Evolutionary conservation across 1,140 invertebrate genomes (phyloP).

Genomic region (Drosophila ambigua): DNA sequence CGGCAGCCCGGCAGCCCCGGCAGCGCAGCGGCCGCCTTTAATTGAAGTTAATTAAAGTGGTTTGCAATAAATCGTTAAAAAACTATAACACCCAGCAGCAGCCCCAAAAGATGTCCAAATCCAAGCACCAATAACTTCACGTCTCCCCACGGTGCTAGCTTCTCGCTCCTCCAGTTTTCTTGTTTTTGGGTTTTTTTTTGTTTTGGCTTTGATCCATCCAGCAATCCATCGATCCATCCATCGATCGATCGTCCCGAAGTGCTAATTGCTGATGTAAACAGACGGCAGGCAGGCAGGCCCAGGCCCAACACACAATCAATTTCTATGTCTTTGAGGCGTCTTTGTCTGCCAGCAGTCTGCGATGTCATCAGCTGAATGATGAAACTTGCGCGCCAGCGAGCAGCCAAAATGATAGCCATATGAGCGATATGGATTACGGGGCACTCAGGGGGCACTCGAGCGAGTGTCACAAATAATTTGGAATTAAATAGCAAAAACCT

Average conservation of each 20-base stretch:
- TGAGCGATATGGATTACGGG: too few relatives aligned
- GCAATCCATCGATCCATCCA: too few relatives aligned
- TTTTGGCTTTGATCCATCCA: conserved; percentile 7
- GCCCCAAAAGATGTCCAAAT: conserved; percentile 15
- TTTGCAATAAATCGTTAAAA: conserved; percentile 81
- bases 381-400: not conserved
- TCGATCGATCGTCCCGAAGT: conserved; percentile 29
- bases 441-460: too few relatives aligned
- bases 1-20: too few relatives aligned
- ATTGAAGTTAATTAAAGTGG: conserved; percentile 80
- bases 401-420: not conserved
- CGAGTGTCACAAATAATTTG: too few relatives aligned
- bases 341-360: not conserved
- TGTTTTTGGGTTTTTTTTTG: conserved; percentile 3
- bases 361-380: conserved; percentile 14
- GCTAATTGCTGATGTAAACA: conserved; percentile 65
- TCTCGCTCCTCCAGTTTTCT: conserved; percentile 13
- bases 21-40: conserved; percentile 32
- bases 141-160: conserved; percentile 14
- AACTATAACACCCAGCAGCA: conserved; percentile 51
- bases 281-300: not conserved
- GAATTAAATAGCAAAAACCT: too few relatives aligned
- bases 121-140: conserved; percentile 44
- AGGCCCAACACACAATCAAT: conserved; percentile 44
- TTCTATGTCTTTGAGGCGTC: conserved; percentile 43